phyloP scores from a whole-genome alignment of 2,113 vertebrate species.

The Thalassarche chlororhynchos region DNA sequence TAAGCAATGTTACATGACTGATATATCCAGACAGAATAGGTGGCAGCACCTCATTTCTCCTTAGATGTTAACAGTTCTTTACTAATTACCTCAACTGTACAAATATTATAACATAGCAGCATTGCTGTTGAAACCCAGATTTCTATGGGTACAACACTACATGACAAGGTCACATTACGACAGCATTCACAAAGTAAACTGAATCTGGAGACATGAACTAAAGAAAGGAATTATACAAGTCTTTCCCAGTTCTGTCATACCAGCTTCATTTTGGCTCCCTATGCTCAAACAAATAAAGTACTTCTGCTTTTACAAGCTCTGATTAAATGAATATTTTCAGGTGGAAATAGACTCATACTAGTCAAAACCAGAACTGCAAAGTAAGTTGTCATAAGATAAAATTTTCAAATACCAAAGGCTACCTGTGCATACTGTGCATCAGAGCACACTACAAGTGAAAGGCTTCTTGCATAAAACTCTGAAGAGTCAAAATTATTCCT shows the following conservation, averaged over 20 bases:
- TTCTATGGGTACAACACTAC: background rate
- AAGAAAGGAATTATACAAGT: background rate
- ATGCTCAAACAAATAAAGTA: background rate
- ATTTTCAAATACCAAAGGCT: background rate
- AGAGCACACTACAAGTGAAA: background rate
- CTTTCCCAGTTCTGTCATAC: background rate
- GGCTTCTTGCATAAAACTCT: background rate
- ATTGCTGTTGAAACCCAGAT: background rate
- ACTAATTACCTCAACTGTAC: background rate
- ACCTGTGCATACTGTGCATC: background rate
- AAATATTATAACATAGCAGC: background rate
- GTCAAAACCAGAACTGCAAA: background rate
- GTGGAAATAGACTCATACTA: background rate
- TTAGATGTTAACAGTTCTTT: background rate
- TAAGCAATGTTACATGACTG: background rate
- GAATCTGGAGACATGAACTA: background rate
- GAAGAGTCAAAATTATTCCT: background rate
- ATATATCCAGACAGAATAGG: background rate
- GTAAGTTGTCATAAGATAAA: background rate
- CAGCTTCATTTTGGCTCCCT: background rate
- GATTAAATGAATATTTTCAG: background rate
- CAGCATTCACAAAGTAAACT: background rate
- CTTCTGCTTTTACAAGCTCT: background rate
- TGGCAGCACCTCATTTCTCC: background rate
- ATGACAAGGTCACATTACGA: background rate